Percentiles rank a stretch among this genome's conserved stretches.
Evolutionary conservation across 2,113 vertebrate species (phyloP).

Genomic region (Macroglossus sobrinus): DNA sequence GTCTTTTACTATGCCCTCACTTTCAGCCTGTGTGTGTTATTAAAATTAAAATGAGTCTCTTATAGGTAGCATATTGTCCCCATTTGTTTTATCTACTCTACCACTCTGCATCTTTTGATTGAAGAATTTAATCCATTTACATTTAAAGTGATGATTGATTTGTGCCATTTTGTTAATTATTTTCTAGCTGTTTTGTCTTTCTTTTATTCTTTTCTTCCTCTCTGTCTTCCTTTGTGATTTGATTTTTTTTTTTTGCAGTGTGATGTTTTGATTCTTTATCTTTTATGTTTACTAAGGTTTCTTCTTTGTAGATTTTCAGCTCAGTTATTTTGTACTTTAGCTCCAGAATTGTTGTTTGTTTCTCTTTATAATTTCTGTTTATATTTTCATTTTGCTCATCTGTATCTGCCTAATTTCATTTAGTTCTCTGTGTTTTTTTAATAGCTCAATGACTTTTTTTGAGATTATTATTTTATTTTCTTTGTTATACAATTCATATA

Average conservation of each 20-base stretch:
- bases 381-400: not conserved
- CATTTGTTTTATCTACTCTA: not conserved
- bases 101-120: not conserved
- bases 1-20: not conserved
- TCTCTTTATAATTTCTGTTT: not conserved
- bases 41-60: not conserved
- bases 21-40: not conserved
- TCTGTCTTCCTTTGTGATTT: not conserved
- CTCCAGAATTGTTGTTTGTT: not conserved
- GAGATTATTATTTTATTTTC: not conserved
- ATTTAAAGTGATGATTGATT: not conserved
- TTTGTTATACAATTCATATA: not conserved
- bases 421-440: not conserved
- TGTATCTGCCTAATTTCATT: not conserved
- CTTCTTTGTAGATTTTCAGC: not conserved
- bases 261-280: not conserved
- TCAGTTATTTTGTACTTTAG: not conserved
- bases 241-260: not conserved
- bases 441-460: not conserved
- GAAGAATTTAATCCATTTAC: not conserved
- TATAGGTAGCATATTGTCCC: not conserved
- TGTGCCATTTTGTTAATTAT: not conserved
- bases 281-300: not conserved
- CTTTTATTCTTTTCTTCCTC: not conserved
- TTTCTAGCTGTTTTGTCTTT: not conserved